A percentile compares a stretch with the other conserved stretches of the same genome.
phyloP scores from a whole-genome alignment of 1,140 invertebrate genomes.

The Neuroterus valhalla region DNA sequence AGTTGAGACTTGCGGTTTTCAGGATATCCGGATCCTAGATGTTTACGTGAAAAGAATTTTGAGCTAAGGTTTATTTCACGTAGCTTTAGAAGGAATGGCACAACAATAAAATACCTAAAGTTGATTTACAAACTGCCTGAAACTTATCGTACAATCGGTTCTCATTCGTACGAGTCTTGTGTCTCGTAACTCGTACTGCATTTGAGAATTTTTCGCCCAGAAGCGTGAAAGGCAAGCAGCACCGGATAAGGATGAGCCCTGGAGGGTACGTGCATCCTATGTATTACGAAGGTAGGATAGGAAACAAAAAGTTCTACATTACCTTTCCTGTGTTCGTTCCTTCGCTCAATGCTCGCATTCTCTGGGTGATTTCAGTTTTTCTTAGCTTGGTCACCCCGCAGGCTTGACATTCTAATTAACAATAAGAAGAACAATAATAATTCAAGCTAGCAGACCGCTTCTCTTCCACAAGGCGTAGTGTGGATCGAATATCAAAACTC shows the following conservation, averaged over 20 bases:
- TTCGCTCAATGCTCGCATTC: constrained; percentile 9
- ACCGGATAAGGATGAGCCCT: constrained; percentile 21
- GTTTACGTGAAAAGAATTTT: too few relatives aligned
- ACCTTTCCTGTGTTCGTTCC: not conserved
- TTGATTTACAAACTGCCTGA: not conserved
- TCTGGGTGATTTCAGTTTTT: not conserved
- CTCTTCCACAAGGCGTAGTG: too few relatives aligned
- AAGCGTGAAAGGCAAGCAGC: constrained; percentile 21
- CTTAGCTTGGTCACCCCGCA: not conserved
- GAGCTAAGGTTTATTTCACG: too few relatives aligned
- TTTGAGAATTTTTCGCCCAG: constrained; percentile 25
- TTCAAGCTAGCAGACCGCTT: constrained; percentile 7
- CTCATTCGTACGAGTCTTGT: constrained; percentile 18
- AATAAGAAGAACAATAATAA: constrained; percentile 30
- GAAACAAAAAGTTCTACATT: constrained; percentile 7
- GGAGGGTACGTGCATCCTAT: constrained; percentile 18
- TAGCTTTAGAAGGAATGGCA: too few relatives aligned
- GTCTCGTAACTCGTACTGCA: constrained; percentile 23
- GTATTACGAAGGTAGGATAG: constrained; percentile 7
- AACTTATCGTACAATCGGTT: not conserved
- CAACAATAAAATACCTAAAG: too few relatives aligned
- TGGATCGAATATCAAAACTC: too few relatives aligned
- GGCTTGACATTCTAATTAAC: constrained; percentile 20
- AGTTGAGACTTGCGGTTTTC: too few relatives aligned
- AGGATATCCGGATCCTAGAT: too few relatives aligned